phyloP scores from a whole-genome alignment of 2,113 vertebrate genomes.

The Oncorhynchus nerka region DNA sequence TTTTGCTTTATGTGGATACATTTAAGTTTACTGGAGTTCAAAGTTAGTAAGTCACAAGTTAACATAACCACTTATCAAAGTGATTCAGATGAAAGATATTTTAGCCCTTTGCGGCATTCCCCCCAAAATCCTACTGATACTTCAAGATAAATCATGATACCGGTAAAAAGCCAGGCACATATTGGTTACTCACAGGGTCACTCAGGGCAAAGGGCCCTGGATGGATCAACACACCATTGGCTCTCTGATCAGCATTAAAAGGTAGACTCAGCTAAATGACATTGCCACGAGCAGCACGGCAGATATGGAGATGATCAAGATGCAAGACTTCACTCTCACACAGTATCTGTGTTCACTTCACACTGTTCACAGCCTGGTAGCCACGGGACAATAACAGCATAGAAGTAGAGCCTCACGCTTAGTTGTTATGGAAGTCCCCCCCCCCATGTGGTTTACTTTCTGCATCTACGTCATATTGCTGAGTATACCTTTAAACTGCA shows the following conservation, averaged over 20 bases:
- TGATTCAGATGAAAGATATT: background rate
- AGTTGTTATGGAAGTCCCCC: too few relatives aligned
- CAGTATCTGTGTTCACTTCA: too few relatives aligned
- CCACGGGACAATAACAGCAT: too few relatives aligned
- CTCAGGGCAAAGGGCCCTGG: background rate
- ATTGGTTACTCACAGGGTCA: background rate
- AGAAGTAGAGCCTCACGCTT: too few relatives aligned
- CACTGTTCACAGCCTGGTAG: too few relatives aligned
- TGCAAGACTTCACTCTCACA: too few relatives aligned
- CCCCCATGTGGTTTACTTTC: too few relatives aligned
- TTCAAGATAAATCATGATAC: background rate
- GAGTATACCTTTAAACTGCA: background rate
- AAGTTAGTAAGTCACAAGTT: background rate
- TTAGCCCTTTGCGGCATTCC: background rate
- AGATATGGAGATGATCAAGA: too few relatives aligned
- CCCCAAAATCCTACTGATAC: background rate
- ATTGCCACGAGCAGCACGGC: too few relatives aligned
- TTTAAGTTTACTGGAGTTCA: background rate
- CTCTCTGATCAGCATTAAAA: background rate
- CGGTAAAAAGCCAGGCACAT: background rate
- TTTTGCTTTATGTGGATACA: background rate
- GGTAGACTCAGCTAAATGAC: too few relatives aligned
- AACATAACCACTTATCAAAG: background rate
- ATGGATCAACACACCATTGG: conserved; percentile 25
- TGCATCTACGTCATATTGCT: too few relatives aligned